Percentiles rank a stretch among this genome's conserved stretches.
Evolutionary conservation across 2,113 vertebrate genomes (phyloP).

Genomic region (Thinocorus orbignyianus): DNA sequence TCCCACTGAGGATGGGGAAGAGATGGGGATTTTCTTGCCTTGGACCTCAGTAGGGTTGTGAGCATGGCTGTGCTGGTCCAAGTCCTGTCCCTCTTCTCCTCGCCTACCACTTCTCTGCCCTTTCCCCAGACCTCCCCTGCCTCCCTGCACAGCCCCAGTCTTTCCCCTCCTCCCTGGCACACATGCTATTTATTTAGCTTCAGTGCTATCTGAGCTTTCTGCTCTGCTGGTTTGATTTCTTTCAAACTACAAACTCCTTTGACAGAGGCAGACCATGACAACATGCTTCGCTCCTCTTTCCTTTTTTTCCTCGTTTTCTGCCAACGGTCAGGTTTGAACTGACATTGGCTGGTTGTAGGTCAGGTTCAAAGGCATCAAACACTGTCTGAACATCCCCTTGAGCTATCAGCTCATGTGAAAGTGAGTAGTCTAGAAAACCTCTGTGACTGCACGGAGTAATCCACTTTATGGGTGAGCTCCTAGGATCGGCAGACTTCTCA

Average conservation of each 20-base stretch:
- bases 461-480: neutral
- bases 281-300: neutral
- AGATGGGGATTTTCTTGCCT: neutral
- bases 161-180: rapidly evolving
- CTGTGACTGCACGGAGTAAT: neutral
- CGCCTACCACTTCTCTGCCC: neutral
- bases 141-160: neutral
- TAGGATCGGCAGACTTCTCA: neutral
- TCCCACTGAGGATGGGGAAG: neutral
- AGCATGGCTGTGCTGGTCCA: neutral
- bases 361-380: constrained; percentile 37
- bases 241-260: neutral
- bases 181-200: neutral
- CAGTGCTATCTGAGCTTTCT: neutral
- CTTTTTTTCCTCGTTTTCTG: neutral
- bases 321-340: neutral
- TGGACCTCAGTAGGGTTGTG: neutral
- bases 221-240: constrained; percentile 16
- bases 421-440: constrained; percentile 28
- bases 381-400: constrained; percentile 29
- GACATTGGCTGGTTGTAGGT: constrained; percentile 38
- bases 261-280: constrained; percentile 17
- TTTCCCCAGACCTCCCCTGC: neutral
- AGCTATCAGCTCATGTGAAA: constrained; percentile 35
- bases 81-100: neutral